Evolutionary conservation across 2,113 vertebrate genomes (phyloP).

Genomic region (Hippocampus abdominalis): DNA sequence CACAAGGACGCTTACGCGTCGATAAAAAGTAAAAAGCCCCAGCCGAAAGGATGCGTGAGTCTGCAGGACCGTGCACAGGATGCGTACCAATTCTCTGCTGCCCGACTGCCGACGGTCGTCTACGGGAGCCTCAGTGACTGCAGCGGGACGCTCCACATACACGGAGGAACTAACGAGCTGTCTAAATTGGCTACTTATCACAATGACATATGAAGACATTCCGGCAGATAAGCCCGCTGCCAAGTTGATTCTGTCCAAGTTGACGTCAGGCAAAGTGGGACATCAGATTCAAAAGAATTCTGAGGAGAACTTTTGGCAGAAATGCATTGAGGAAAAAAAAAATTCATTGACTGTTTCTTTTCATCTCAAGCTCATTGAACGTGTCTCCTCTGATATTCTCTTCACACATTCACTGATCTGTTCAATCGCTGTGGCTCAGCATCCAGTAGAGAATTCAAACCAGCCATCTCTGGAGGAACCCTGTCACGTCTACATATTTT

Average conservation of each 20-base stretch:
- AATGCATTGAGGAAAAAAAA: conserved; percentile 6
- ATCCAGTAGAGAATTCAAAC: conserved; percentile 59
- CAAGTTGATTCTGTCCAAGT: conserved; percentile 48
- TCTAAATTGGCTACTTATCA: conserved; percentile 63
- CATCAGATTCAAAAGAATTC: conserved; percentile 34
- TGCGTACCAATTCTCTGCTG: no score
- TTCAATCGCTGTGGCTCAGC: conserved; percentile 60
- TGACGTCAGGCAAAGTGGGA: conserved; percentile 44
- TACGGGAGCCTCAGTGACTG: no score
- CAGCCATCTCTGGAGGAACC: conserved; percentile 55
- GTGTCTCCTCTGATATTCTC: conserved; percentile 61
- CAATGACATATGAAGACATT: conserved; percentile 41
- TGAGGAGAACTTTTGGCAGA: conserved; percentile 8
- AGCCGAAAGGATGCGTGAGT: no score
- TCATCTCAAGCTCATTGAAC: conserved; percentile 49
- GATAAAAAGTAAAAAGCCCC: no score
- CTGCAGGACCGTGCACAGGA: no score
- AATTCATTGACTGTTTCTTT: conserved; percentile 41
- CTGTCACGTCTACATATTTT: conserved; percentile 75
- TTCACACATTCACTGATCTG: conserved; percentile 58
- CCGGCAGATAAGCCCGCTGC: conserved; percentile 48
- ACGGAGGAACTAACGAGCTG: conserved; percentile 51
- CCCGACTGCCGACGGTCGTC: no score
- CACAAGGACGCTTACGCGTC: no score
- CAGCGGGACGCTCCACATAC: background rate